Percentiles rank a stretch among this genome's conserved stretches.
phyloP scores from a whole-genome alignment of 2,113 vertebrate species.

The Phasianus colchicus region DNA sequence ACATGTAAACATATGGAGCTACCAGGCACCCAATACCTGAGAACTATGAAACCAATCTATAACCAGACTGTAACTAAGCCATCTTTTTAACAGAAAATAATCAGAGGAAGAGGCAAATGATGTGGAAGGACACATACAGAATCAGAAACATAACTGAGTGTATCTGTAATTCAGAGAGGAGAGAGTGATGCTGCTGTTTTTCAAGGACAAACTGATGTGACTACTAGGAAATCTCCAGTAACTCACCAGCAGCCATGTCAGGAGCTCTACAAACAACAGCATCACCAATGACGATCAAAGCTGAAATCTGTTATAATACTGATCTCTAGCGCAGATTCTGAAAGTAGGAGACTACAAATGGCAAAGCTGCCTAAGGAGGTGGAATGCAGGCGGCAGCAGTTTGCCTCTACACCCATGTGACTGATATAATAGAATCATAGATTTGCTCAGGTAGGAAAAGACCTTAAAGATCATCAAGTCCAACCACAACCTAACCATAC shows the following conservation, averaged over 20 bases:
- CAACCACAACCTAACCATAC: no score
- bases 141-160: not conserved
- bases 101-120: not conserved
- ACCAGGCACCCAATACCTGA: not conserved
- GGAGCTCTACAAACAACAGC: not conserved
- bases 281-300: not conserved
- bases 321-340: not conserved
- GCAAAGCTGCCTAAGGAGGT: rapidly evolving
- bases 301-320: not conserved
- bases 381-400: not conserved
- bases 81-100: not conserved
- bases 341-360: not conserved
- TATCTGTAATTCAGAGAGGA: not conserved
- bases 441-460: no score
- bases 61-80: not conserved
- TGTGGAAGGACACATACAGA: rapidly evolving
- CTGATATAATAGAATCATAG: not conserved
- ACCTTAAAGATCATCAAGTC: no score
- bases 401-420: rapidly evolving
- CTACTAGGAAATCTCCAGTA: not conserved
- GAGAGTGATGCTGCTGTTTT: not conserved
- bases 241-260: not conserved
- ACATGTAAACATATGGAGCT: not conserved
- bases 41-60: not conserved
- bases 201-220: not conserved